phyloP scores from a whole-genome alignment of 1,140 invertebrate genomes.

The Psix sp. region DNA sequence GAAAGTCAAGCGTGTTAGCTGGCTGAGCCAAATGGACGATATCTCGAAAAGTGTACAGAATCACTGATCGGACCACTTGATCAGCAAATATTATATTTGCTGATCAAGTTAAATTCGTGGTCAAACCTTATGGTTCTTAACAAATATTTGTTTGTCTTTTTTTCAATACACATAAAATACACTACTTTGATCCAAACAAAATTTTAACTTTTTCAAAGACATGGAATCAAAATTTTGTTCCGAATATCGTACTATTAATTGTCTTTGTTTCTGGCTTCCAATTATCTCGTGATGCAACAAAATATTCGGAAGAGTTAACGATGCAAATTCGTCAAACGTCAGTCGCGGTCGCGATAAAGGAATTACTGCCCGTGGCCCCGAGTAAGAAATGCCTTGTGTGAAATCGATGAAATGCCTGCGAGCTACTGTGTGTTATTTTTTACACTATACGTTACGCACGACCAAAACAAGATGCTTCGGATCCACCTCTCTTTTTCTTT shows the following conservation, averaged over 20 bases:
- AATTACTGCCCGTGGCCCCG: conserved; percentile 21
- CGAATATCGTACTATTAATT: too few species aligned
- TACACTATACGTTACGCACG: conserved; percentile 1
- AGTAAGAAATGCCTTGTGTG: conserved; percentile 29
- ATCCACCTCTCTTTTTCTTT: neutral
- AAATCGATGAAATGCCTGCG: conserved; percentile 31
- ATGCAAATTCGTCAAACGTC: conserved; percentile 26
- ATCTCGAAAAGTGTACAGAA: conserved; percentile 35
- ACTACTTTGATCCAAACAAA: too few species aligned
- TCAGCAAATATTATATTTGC: too few species aligned
- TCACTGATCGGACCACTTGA: too few species aligned
- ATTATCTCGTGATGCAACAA: too few species aligned
- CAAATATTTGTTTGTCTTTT: too few species aligned
- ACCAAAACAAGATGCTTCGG: neutral
- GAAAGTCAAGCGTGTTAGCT: conserved; percentile 53
- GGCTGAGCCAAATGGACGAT: conserved; percentile 36
- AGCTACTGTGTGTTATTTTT: conserved; percentile 32
- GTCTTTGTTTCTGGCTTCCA: too few species aligned
- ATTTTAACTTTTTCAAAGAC: too few species aligned
- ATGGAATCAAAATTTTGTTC: neutral
- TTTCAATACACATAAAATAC: too few species aligned
- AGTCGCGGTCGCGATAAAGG: conserved; percentile 20
- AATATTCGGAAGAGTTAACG: too few species aligned
- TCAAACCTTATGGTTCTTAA: too few species aligned
- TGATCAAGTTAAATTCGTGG: too few species aligned